A percentile compares a stretch with the other conserved stretches of the same genome.
Conservation (phyloP, 2,888 invertebrate genomes). For the Epirrhoe tristata region DNA sequence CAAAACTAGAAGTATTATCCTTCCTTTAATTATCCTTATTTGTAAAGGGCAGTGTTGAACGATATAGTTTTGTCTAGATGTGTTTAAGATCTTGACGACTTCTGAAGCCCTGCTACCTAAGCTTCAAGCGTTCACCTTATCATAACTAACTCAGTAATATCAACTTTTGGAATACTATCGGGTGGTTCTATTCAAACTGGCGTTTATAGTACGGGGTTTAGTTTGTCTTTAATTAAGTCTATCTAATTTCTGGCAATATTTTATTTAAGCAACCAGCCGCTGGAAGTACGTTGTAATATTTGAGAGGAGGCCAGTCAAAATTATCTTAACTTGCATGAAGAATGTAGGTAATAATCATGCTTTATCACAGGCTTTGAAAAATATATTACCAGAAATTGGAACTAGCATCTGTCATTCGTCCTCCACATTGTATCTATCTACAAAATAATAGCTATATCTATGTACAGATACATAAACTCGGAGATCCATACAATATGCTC, state of each 20-base stretch:
- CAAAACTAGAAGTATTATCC: constrained; percentile 4
- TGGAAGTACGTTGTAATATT: no score
- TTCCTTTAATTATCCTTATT: constrained; percentile 10
- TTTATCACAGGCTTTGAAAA: neutral
- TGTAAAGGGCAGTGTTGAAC: constrained; percentile 39
- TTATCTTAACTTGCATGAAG: no score
- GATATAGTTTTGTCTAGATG: constrained; percentile 36
- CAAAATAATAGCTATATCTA: constrained; percentile 33
- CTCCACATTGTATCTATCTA: constrained; percentile 29
- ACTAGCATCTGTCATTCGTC: constrained; percentile 15
- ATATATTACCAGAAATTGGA: constrained; percentile 30
- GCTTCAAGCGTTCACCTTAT: constrained; percentile 36
- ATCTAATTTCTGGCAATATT: constrained; percentile 27
- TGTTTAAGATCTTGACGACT: constrained; percentile 37
- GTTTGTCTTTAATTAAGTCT: constrained; percentile 7
- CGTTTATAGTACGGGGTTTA: constrained; percentile 33
- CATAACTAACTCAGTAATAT: constrained; percentile 26
- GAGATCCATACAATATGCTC: constrained; percentile 38
- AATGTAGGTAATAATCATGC: neutral
- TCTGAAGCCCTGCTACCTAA: constrained; percentile 29
- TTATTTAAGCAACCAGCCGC: no score
- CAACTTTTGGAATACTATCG: constrained; percentile 37
- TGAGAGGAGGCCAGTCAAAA: no score
- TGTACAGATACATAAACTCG: constrained; percentile 46
- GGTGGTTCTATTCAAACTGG: constrained; percentile 28